Evolutionary conservation across 2,113 vertebrate species (phyloP).

Genomic region (Caloenas nicobarica): DNA sequence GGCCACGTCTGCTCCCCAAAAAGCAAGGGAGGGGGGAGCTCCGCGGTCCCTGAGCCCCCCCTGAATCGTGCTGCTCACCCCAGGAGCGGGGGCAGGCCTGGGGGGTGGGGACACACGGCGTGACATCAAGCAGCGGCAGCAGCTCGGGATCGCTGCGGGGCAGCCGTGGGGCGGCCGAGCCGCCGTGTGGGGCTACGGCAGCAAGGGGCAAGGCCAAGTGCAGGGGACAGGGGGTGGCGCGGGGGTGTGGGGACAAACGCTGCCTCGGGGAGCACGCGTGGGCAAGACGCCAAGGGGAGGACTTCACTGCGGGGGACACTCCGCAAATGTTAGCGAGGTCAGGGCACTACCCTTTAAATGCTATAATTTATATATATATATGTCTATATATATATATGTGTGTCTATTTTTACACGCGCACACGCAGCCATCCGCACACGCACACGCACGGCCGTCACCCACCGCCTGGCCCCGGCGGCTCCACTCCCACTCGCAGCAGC

Average conservation of each 20-base stretch:
- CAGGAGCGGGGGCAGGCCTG: accelerated
- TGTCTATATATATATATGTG: conserved; percentile 1
- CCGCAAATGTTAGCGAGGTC: conserved; percentile 55
- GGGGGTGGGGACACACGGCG: neutral
- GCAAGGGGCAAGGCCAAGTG: neutral
- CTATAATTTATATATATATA: conserved; percentile 55
- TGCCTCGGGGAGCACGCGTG: neutral
- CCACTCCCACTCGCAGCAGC: conserved; percentile 21
- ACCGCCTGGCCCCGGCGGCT: conserved; percentile 31
- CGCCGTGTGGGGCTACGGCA: too few relatives aligned
- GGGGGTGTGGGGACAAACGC: neutral
- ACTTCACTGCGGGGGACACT: neutral
- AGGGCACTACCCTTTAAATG: conserved; percentile 62
- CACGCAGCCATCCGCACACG: neutral
- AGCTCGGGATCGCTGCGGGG: neutral
- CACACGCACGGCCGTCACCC: neutral
- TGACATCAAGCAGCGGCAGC: neutral
- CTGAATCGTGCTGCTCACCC: neutral
- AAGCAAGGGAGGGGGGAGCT: neutral
- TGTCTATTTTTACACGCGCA: conserved; percentile 6
- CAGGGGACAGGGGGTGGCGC: neutral
- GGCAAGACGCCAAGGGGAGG: conserved; percentile 19
- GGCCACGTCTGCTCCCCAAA: neutral
- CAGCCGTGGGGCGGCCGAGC: neutral
- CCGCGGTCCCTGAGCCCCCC: too few relatives aligned